These are phyloP conservation scores for Myotis davidii DNA, from an alignment of 2,113 vertebrate species.

Conservation along the genomic window DNA sequence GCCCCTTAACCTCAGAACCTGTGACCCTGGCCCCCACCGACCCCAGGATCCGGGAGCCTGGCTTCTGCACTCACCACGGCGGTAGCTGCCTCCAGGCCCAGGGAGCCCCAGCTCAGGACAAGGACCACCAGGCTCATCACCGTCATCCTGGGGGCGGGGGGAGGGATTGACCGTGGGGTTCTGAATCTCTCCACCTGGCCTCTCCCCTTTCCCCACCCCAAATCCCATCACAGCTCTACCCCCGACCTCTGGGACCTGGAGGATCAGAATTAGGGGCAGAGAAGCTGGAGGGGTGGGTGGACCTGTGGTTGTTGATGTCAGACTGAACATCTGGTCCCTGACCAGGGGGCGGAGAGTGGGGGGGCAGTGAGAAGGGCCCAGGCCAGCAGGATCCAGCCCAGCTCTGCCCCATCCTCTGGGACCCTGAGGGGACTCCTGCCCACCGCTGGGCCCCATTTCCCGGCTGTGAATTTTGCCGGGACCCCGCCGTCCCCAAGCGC, in stretches of 20 bases:
- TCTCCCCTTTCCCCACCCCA: neutral
- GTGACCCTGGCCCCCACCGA: neutral
- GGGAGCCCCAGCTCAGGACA: constrained; percentile 94
- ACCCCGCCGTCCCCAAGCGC: neutral
- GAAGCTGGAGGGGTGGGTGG: neutral
- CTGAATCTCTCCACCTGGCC: neutral
- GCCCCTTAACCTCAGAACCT: neutral
- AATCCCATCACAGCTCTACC: neutral
- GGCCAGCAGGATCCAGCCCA: neutral
- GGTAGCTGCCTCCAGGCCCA: constrained; percentile 92
- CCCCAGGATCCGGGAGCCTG: neutral
- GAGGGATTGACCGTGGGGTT: too few relatives aligned
- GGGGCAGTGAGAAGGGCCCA: neutral
- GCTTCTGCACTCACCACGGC: constrained; percentile 90
- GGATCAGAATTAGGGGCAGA: neutral
- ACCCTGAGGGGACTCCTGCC: neutral
- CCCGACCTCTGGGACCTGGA: neutral
- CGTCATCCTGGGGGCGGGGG: constrained; percentile 86
- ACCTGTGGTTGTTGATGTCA: neutral
- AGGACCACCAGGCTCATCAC: constrained; percentile 92
- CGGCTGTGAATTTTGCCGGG: accelerated
- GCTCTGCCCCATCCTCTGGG: neutral
- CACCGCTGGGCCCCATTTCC: neutral
- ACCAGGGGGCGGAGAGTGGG: too few relatives aligned
- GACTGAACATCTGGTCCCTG: neutral